Evolutionary conservation across 2,888 invertebrate species (phyloP).

Genomic region (Pollenia griseotomentosa): DNA sequence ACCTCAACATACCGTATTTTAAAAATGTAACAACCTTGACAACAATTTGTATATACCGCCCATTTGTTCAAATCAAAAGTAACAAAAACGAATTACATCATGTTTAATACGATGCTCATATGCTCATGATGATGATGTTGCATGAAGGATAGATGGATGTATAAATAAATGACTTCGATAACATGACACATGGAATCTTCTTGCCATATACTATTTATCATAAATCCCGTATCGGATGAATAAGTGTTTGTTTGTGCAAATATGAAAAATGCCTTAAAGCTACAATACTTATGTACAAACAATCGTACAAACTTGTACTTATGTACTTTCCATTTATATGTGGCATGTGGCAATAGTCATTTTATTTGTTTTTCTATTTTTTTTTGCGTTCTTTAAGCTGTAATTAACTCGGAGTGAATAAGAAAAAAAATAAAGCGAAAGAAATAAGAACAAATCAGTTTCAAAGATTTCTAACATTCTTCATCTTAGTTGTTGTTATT

Average conservation of each 20-base stretch:
- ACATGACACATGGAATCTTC: conserved; percentile 21
- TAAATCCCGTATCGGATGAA: background rate
- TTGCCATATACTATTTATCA: conserved; percentile 24
- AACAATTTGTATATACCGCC: too few species aligned
- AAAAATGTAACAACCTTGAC: too few species aligned
- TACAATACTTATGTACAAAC: background rate
- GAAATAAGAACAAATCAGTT: conserved; percentile 42
- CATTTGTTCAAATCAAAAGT: background rate
- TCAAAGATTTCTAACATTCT: conserved; percentile 53
- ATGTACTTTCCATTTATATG: background rate
- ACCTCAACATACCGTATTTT: too few species aligned
- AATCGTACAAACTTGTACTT: background rate
- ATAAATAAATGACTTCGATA: conserved; percentile 39
- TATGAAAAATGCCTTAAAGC: conserved; percentile 50
- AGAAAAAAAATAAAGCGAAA: background rate
- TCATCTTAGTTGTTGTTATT: conserved; percentile 17
- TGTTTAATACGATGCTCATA: conserved; percentile 29
- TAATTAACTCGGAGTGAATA: conserved; percentile 45
- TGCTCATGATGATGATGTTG: conserved; percentile 20
- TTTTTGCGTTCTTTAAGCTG: conserved; percentile 22
- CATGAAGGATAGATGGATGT: conserved; percentile 12
- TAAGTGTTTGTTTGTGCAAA: background rate
- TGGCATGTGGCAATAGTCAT: conserved; percentile 47
- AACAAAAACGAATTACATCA: conserved; percentile 23
- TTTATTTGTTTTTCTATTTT: background rate